Evolutionary conservation across 2,888 invertebrate genomes (phyloP).

Genomic region (Drosophila rellima): DNA sequence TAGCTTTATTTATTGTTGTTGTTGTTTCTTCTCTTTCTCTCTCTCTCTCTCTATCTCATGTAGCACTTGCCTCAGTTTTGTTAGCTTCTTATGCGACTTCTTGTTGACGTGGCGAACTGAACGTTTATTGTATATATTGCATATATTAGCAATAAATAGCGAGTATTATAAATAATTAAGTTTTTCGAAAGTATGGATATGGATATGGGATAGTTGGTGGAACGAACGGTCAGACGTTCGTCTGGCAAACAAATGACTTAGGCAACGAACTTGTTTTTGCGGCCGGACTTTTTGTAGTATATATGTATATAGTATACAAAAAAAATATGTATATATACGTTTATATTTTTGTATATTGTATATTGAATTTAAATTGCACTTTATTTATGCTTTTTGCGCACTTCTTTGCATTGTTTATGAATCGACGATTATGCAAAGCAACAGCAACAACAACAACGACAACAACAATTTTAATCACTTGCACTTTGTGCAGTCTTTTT

Average conservation of each 20-base stretch:
- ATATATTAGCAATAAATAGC: constrained; percentile 64
- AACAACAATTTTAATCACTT: constrained; percentile 48
- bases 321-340: neutral
- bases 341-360: constrained; percentile 16
- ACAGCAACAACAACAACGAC: constrained; percentile 10
- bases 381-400: constrained; percentile 73
- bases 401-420: constrained; percentile 70
- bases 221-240: constrained; percentile 16
- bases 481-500: constrained; percentile 52
- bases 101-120: constrained; percentile 62
- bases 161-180: constrained; percentile 55
- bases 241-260: constrained; percentile 73
- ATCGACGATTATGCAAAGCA: constrained; percentile 49
- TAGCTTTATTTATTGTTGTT: constrained; percentile 21
- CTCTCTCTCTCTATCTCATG: constrained; percentile 28
- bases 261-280: constrained; percentile 74
- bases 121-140: constrained; percentile 45
- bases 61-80: constrained; percentile 65
- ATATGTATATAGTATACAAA: constrained; percentile 1
- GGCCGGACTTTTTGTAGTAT: constrained; percentile 33
- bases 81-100: constrained; percentile 51
- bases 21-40: constrained; percentile 1
- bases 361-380: constrained; percentile 54
- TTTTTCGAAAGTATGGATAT: constrained; percentile 58
- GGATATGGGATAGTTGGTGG: constrained; percentile 54